These are phyloP conservation scores for Aleiodes alternator DNA, from an alignment of 2,888 invertebrate genomes.

Conservation along the genomic window DNA sequence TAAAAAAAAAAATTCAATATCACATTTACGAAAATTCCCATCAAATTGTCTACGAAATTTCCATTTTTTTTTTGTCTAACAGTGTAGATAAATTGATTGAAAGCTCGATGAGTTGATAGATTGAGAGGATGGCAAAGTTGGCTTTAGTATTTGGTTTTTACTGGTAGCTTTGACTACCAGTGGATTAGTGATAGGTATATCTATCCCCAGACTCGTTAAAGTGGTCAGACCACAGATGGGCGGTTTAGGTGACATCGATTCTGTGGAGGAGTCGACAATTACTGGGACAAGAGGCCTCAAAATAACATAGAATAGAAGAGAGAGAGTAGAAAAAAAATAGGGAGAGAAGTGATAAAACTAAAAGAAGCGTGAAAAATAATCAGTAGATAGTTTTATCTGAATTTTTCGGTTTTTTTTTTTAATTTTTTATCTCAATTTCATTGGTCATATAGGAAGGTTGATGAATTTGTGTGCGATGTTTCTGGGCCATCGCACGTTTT, in stretches of 20 bases:
- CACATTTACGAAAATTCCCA: no score
- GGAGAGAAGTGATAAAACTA: neutral
- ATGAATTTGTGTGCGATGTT: slow-evolving; percentile 37
- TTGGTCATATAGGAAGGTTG: neutral
- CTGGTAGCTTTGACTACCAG: neutral
- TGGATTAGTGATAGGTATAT: slow-evolving; percentile 12
- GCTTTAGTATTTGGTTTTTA: neutral
- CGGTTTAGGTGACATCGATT: slow-evolving; percentile 33
- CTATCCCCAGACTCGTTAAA: slow-evolving; percentile 17
- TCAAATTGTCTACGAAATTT: no score
- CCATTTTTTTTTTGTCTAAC: no score
- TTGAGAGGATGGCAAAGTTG: no score
- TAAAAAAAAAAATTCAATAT: no score
- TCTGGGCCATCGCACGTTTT: slow-evolving; percentile 54
- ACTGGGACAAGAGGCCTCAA: neutral
- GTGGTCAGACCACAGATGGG: slow-evolving; percentile 27
- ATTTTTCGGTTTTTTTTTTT: no score
- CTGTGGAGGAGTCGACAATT: slow-evolving; percentile 12
- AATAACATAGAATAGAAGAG: neutral
- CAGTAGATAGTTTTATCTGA: no score
- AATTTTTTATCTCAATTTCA: neutral
- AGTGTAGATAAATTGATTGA: no score
- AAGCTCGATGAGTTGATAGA: no score
- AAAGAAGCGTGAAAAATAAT: no score
- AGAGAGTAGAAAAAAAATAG: neutral